phyloP scores from a whole-genome alignment of 2,888 invertebrate species.

The Spisula solida region DNA sequence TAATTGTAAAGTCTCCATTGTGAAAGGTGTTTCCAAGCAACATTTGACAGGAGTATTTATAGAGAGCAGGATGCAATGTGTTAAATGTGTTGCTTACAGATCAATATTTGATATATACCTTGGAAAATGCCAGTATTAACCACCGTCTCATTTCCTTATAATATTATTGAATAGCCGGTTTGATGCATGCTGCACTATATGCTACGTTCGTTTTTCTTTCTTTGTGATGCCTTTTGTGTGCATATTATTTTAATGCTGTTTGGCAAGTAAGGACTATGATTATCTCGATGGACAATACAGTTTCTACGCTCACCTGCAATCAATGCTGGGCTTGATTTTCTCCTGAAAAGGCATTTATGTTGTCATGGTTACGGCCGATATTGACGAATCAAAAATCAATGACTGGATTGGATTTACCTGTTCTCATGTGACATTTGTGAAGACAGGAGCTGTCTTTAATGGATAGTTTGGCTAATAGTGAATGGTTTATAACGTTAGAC shows the following conservation, averaged over 20 bases:
- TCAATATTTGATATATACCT: neutral
- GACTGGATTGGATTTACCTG: slow-evolving; percentile 18
- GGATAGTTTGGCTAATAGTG: neutral
- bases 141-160: neutral
- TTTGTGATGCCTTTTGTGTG: neutral
- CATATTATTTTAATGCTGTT: neutral
- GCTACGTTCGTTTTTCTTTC: neutral
- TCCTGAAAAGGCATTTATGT: neutral
- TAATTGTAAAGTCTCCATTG: too few species aligned
- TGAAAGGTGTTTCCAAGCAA: neutral
- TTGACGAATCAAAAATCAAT: slow-evolving; percentile 30
- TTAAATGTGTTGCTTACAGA: neutral
- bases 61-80: neutral
- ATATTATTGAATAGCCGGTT: neutral
- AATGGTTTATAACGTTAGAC: neutral
- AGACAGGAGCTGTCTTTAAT: neutral
- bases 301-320: slow-evolving; percentile 10
- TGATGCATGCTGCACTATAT: neutral
- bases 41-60: neutral
- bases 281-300: neutral
- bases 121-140: neutral
- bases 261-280: neutral
- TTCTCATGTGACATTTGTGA: neutral
- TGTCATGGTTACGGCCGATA: slow-evolving; percentile 27
- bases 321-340: neutral